Base-by-base conservation (phyloP, 2,113 vertebrate genomes). In the Mus pahari region DNA sequence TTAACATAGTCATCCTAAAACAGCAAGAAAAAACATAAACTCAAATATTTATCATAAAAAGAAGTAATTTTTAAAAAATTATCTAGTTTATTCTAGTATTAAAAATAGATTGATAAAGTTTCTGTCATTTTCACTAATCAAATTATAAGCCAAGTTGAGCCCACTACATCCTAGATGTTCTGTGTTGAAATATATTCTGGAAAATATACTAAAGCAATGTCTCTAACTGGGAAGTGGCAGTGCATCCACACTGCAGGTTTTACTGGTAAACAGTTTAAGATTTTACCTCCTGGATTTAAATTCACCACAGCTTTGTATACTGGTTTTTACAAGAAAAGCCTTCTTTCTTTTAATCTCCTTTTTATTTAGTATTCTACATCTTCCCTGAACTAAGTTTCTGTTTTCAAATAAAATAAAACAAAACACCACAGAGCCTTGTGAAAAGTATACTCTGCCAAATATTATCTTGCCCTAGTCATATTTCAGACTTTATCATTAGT, bases 331-430 rank as follows among this genome's bases (percentile, higher is more conserved):
- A 83, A 96, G 86, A 97, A 98, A 96, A 94, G 53, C n/a, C 62
- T 97, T 84, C 93, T 96, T 96, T n/a, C 97, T 97, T 98, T 98
- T 98, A 98, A 97, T 98, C 86, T 97, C 77, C 79, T 96, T 96
- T 82, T 97, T 96, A 96, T 97, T 98, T 98, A 98, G 96, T 98
- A 98, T 98, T 95, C 94, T 97, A 87, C 55, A 94, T 81, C 87
- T 98, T 97, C 66, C 91, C 97, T 94, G 48, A 95, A 94, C 24
- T 96, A 97, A 96, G 77, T 97, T 70, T 94, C 70, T 96, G 92
- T 97, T 97, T 79, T 91, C 55, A 97, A 96, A 96, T 31, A 97
- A 97, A 97, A 94, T 88, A 82, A 62, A 84, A 95, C 97, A 97
- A 98, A 97, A 89, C 86, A 97, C 53, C 75, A 83, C 42, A 70